Percentiles rank a stretch among this genome's conserved stretches.
phyloP scores from a whole-genome alignment of 2,888 invertebrate species.

The Glyphotaelius pellucidus region DNA sequence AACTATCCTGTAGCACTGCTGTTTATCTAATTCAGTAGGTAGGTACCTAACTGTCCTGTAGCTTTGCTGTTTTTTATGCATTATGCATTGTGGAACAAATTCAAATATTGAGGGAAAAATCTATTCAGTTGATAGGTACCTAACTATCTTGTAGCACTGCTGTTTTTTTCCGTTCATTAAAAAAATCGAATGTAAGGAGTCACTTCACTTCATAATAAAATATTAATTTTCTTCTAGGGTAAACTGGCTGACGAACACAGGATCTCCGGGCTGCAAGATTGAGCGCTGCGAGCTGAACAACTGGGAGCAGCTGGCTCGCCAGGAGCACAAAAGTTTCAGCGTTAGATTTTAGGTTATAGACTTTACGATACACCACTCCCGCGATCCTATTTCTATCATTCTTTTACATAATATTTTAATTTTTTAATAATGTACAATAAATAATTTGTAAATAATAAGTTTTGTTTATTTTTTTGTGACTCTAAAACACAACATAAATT shows the following conservation, averaged over 20 bases:
- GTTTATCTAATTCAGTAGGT: too few species aligned
- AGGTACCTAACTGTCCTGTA: too few species aligned
- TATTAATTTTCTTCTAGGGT: constrained; percentile 79
- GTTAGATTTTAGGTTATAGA: constrained; percentile 83
- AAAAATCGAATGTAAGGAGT: background rate
- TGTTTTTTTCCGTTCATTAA: background rate
- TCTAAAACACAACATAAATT: background rate
- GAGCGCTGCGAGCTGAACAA: constrained; percentile 89
- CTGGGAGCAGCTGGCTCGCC: constrained; percentile 84
- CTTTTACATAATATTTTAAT: constrained; percentile 44
- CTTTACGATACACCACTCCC: background rate
- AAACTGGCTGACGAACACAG: constrained; percentile 88
- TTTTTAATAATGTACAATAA: constrained; percentile 50
- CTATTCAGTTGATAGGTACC: too few species aligned
- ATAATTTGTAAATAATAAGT: constrained; percentile 34
- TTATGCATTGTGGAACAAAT: too few species aligned
- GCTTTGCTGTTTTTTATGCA: too few species aligned
- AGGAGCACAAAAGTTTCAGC: constrained; percentile 84
- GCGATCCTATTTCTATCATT: constrained; percentile 41
- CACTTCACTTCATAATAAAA: background rate
- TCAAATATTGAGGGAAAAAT: too few species aligned
- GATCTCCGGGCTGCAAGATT: constrained; percentile 91
- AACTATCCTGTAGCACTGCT: too few species aligned
- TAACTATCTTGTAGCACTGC: too few species aligned
- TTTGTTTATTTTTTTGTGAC: background rate